phyloP scores from a whole-genome alignment of 2,113 vertebrate species.

The Takifugu flavidus region DNA sequence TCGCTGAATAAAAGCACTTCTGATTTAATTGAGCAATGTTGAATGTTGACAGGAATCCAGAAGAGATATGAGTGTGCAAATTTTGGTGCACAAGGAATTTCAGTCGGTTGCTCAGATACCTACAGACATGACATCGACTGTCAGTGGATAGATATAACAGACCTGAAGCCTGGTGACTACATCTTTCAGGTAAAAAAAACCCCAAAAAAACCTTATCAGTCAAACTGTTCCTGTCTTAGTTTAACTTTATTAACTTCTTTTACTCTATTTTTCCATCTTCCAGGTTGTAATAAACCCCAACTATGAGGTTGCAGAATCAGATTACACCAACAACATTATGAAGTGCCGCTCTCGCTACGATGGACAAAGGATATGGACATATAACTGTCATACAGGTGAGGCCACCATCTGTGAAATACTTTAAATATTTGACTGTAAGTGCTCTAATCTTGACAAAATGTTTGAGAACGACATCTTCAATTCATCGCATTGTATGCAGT shows the following conservation, averaged over 20 bases:
- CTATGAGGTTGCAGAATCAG: constrained; percentile 91
- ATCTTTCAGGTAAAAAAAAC: constrained; percentile 82
- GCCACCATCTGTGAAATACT: not conserved
- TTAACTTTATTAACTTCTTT: too few species aligned
- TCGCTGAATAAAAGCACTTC: not conserved
- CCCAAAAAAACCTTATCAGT: too few species aligned
- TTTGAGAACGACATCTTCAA: too few species aligned
- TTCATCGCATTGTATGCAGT: too few species aligned
- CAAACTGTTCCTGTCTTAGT: too few species aligned
- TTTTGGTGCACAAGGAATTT: constrained; percentile 92
- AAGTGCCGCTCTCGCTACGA: constrained; percentile 89
- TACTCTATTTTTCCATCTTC: not conserved
- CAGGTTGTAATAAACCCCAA: constrained; percentile 93
- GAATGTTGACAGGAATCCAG: constrained; percentile 76
- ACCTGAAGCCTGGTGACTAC: constrained; percentile 87
- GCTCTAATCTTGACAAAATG: too few species aligned
- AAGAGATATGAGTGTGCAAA: constrained; percentile 92
- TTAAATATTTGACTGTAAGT: not conserved
- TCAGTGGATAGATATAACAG: constrained; percentile 94
- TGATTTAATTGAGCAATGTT: not conserved
- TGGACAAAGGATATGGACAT: constrained; percentile 89
- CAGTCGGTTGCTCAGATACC: constrained; percentile 90
- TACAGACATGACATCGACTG: constrained; percentile 97
- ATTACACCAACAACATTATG: constrained; percentile 94
- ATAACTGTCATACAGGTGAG: constrained; percentile 93